These are phyloP conservation scores for Drosophila suzukii DNA, from an alignment of 1,140 invertebrate genomes.

Conservation along the genomic window DNA sequence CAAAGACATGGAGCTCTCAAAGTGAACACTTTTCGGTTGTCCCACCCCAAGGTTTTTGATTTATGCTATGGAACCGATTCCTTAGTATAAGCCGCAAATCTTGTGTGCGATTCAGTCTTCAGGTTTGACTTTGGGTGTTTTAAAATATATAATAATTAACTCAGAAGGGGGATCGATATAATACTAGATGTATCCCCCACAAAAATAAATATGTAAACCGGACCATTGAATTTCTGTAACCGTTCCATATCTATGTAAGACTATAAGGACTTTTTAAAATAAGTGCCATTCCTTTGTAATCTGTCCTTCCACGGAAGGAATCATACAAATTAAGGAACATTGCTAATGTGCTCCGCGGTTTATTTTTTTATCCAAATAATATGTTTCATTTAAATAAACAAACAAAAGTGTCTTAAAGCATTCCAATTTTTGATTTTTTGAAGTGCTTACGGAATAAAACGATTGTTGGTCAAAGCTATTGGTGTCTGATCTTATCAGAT, in stretches of 20 bases:
- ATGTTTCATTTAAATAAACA: slow-evolving; percentile 21
- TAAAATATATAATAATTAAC: background rate
- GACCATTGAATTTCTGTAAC: background rate
- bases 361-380: background rate
- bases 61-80: slow-evolving; percentile 4
- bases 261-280: background rate
- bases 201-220: slow-evolving; percentile 4
- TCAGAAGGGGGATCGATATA: background rate
- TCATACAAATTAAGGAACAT: background rate
- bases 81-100: background rate
- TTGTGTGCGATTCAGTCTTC: slow-evolving; percentile 8
- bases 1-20: slow-evolving; percentile 26
- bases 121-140: slow-evolving; percentile 17
- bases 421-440: background rate
- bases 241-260: slow-evolving; percentile 12
- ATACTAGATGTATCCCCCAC: background rate
- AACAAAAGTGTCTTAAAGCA: background rate
- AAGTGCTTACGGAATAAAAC: no score
- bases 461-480: no score
- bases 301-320: background rate
- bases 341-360: background rate
- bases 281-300: background rate
- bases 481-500: no score
- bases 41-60: background rate
- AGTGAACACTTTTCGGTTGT: slow-evolving; percentile 45